phyloP scores from a whole-genome alignment of 2,797 vertebrate genomes.

The Saxicola maurus region DNA sequence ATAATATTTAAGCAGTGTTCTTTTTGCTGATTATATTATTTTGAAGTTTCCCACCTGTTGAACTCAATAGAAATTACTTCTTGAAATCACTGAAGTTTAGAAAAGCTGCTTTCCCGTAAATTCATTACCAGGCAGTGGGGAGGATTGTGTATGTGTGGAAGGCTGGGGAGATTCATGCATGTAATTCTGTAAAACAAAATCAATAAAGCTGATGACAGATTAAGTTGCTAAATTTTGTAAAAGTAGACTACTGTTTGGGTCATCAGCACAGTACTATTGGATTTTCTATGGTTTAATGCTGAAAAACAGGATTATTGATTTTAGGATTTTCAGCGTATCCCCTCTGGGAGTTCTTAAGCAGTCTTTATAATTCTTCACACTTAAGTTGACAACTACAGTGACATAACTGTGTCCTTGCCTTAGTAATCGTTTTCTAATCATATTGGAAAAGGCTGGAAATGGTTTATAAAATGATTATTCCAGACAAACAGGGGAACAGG shows the following conservation, averaged over 20 bases:
- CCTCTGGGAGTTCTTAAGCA: constrained; percentile 68
- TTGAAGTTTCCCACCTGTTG: constrained; percentile 50
- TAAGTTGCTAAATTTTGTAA: constrained; percentile 67
- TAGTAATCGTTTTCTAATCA: constrained; percentile 72
- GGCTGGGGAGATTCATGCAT: constrained; percentile 42
- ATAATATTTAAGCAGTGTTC: constrained; percentile 8
- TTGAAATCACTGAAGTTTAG: constrained; percentile 6
- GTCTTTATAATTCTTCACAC: constrained; percentile 71
- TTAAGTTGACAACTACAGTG: constrained; percentile 72
- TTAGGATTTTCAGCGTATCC: constrained; percentile 74
- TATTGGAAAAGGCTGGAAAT: constrained; percentile 63
- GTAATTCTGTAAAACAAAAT: constrained; percentile 77
- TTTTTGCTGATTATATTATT: constrained; percentile 14
- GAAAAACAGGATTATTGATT: constrained; percentile 81
- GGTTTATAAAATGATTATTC: constrained; percentile 65
- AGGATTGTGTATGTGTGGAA: neutral
- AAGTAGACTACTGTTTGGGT: constrained; percentile 62
- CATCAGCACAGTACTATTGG: constrained; percentile 63
- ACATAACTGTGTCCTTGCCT: constrained; percentile 50
- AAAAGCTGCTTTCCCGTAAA: constrained; percentile 35
- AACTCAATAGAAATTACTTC: constrained; percentile 37
- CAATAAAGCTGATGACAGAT: constrained; percentile 73
- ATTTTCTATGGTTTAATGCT: constrained; percentile 73
- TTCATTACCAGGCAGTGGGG: constrained; percentile 27
- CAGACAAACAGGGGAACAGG: neutral